A percentile compares a stretch with the other conserved stretches of the same genome.
These are phyloP conservation scores for Branchinecta lindahli DNA, from an alignment of 1,140 invertebrate genomes.

Conservation along the genomic window DNA sequence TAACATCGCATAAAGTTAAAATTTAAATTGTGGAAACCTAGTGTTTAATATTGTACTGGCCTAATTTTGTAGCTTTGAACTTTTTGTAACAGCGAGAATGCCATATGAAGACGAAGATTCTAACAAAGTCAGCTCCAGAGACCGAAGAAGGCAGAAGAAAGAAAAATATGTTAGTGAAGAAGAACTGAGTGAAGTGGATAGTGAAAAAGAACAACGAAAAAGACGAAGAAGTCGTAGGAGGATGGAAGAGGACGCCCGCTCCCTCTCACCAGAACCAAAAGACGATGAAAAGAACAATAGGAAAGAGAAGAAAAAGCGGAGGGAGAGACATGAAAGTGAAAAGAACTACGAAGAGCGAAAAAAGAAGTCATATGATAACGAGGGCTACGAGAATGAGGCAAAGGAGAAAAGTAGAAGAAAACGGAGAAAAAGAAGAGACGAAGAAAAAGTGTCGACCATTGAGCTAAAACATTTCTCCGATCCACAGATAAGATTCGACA, in stretches of 20 bases:
- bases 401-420: not conserved
- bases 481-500: not conserved
- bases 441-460: slow-evolving; percentile 6
- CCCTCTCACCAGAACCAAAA: not conserved
- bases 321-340: not conserved
- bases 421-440: not conserved
- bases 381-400: not conserved
- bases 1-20: too few relatives aligned
- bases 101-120: not conserved
- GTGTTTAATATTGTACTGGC: too few relatives aligned
- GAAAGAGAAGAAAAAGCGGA: not conserved
- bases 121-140: not conserved
- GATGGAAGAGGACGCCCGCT: not conserved
- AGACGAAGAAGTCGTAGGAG: not conserved
- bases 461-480: not conserved
- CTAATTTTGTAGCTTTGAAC: too few relatives aligned
- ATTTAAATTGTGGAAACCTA: too few relatives aligned
- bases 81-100: not conserved
- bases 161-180: not conserved
- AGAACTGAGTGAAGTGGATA: not conserved
- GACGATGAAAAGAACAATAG: not conserved
- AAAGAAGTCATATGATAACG: not conserved
- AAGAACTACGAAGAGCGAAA: not conserved
- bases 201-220: not conserved
- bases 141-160: not conserved